A percentile compares a stretch with the other conserved stretches of the same genome.
phyloP scores from a whole-genome alignment of 2,113 vertebrate genomes.

The Eleginops maclovinus region DNA sequence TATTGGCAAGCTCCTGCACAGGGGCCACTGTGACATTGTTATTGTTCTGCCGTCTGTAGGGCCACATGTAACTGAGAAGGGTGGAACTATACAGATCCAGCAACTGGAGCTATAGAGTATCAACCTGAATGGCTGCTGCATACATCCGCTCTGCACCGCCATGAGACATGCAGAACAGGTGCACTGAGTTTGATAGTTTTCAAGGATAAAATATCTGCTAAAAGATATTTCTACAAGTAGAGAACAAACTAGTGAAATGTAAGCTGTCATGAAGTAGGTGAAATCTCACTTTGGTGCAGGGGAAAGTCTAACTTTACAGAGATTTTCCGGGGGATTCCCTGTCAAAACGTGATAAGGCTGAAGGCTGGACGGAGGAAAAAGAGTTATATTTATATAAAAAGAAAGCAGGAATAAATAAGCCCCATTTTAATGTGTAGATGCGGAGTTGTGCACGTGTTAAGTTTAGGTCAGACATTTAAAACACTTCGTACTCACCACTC shows the following conservation, averaged over 20 bases:
- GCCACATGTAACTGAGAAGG: conserved; percentile 73
- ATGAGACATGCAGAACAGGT: conserved; percentile 50
- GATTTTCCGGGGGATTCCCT: not conserved
- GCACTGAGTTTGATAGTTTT: conserved; percentile 26
- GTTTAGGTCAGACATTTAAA: not conserved
- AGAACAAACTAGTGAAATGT: not conserved
- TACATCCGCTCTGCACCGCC: conserved; percentile 31
- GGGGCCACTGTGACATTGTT: conserved; percentile 44
- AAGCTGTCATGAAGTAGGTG: not conserved
- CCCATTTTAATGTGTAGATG: not conserved
- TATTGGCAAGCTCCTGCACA: conserved; percentile 28
- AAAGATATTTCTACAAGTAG: not conserved
- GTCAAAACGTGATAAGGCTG: not conserved
- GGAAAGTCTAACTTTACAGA: not conserved
- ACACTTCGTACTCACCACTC: conserved; percentile 73
- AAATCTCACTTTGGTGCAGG: not conserved
- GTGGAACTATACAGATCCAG: conserved; percentile 63
- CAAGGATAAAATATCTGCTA: not conserved
- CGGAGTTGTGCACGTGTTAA: conserved; percentile 32
- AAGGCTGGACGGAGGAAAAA: not conserved
- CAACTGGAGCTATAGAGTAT: conserved; percentile 63
- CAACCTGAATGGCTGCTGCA: conserved; percentile 58
- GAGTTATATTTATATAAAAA: too few species aligned
- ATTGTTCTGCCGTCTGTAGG: conserved; percentile 56
- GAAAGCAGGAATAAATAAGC: too few species aligned